phyloP scores from a whole-genome alignment of 2,888 invertebrate genomes.

The Apodemia mormo region DNA sequence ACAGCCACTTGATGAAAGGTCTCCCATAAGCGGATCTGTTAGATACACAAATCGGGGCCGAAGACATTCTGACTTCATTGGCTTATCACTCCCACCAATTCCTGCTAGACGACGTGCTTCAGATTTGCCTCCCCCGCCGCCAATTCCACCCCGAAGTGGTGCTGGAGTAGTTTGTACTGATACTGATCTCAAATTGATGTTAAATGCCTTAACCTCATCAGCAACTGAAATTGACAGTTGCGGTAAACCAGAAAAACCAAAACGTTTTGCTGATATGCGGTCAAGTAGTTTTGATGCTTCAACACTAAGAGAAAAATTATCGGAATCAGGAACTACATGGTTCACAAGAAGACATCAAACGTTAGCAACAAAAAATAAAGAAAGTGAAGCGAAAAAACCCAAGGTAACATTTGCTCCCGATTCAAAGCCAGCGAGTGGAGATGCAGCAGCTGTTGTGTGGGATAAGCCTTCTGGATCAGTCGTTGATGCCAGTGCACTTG shows the following conservation, averaged over 20 bases:
- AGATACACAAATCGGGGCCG: slow-evolving; percentile 84
- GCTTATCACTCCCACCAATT: slow-evolving; percentile 82
- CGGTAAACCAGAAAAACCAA: slow-evolving; percentile 82
- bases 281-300: slow-evolving; percentile 94
- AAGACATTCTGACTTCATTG: slow-evolving; percentile 88
- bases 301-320: slow-evolving; percentile 80
- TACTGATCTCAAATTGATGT: slow-evolving; percentile 89
- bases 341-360: slow-evolving; percentile 90
- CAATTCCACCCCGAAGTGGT: slow-evolving; percentile 64
- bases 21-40: slow-evolving; percentile 74
- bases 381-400: slow-evolving; percentile 69
- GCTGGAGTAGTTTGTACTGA: slow-evolving; percentile 90
- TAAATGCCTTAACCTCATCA: slow-evolving; percentile 89
- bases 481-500: slow-evolving; percentile 90
- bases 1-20: slow-evolving; percentile 87
- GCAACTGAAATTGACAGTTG: slow-evolving; percentile 90
- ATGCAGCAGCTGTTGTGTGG: slow-evolving; percentile 85
- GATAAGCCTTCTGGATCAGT: slow-evolving; percentile 89
- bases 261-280: slow-evolving; percentile 85
- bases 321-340: slow-evolving; percentile 85
- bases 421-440: slow-evolving; percentile 79
- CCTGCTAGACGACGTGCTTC: slow-evolving; percentile 86
- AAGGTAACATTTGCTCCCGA: slow-evolving; percentile 84
- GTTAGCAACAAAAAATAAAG: slow-evolving; percentile 84
- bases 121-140: slow-evolving; percentile 84